Evolutionary conservation across 2,113 vertebrate species (phyloP).

Genomic region (Cephalophus harveyi): DNA sequence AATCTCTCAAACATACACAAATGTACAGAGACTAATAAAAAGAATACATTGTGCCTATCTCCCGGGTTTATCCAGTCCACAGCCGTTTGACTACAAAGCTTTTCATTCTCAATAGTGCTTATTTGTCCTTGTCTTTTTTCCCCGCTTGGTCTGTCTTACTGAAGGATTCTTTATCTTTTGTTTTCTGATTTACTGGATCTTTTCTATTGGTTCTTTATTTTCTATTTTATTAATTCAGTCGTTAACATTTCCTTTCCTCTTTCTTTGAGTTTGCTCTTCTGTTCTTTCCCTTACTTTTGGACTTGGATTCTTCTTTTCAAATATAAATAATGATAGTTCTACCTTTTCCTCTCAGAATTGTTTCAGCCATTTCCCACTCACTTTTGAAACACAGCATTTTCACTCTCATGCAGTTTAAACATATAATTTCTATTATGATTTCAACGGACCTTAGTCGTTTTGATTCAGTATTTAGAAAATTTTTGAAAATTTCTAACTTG

Average conservation of each 20-base stretch:
- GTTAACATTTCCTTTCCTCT: constrained; percentile 6
- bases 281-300: neutral
- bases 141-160: neutral
- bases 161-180: constrained; percentile 28
- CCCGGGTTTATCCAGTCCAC: neutral
- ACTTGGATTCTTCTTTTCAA: neutral
- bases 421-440: constrained; percentile 3
- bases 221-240: neutral
- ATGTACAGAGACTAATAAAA: neutral
- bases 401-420: neutral
- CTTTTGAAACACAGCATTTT: constrained; percentile 12
- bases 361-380: neutral
- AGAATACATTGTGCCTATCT: neutral
- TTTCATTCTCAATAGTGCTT: neutral
- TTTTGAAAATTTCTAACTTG: neutral
- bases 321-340: neutral
- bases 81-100: neutral
- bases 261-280: neutral
- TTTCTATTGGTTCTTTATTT: constrained; percentile 24
- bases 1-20: constrained; percentile 11
- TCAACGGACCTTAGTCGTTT: too few relatives aligned
- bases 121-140: neutral
- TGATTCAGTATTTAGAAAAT: neutral
- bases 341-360: neutral
- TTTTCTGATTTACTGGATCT: neutral